Percentiles rank a stretch among this genome's conserved stretches.
phyloP scores from a whole-genome alignment of 2,113 vertebrate genomes.

The Pomatorhinus ruficollis region DNA sequence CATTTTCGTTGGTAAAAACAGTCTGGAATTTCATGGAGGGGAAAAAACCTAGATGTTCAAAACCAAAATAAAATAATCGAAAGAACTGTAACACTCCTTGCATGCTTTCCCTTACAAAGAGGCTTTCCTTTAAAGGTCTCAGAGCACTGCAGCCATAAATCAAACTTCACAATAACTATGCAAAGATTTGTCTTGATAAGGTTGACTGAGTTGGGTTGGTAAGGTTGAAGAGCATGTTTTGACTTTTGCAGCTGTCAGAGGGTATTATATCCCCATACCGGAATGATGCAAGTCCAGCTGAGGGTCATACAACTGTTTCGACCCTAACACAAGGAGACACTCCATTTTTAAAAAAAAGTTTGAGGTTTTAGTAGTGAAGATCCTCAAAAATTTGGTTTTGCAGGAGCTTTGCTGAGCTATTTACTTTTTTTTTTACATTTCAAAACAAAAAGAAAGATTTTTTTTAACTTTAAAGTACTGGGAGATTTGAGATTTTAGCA shows the following conservation, averaged over 20 bases:
- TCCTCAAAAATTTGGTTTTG: neutral
- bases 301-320: neutral
- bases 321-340: neutral
- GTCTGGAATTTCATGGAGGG: neutral
- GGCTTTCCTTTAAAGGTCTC: neutral
- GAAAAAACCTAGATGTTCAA: neutral
- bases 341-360: neutral
- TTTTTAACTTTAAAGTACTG: neutral
- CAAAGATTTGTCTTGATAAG: neutral
- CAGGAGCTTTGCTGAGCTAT: neutral
- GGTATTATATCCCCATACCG: neutral
- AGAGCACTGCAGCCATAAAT: neutral
- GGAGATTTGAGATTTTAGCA: neutral
- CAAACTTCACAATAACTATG: neutral
- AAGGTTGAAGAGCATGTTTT: neutral
- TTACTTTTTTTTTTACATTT: neutral
- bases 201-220: neutral
- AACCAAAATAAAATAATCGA: neutral
- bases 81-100: neutral
- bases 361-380: neutral
- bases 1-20: neutral
- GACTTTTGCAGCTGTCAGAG: slow-evolving; percentile 2
- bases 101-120: neutral
- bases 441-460: neutral
- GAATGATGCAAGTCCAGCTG: neutral